Conservation (phyloP, 1,140 invertebrate species). For the Hydropsyche tenuis region DNA sequence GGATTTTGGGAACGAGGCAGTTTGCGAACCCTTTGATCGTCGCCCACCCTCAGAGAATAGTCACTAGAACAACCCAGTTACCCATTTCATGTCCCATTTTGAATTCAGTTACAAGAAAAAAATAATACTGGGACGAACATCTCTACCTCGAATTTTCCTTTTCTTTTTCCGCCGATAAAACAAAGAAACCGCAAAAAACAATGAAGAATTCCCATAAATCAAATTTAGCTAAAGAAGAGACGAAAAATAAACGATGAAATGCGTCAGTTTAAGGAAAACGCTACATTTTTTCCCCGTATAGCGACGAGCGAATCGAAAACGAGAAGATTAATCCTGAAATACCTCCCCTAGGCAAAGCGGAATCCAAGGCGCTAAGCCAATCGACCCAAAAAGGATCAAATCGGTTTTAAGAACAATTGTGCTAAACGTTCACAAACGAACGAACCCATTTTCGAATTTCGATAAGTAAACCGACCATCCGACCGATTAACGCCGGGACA, state of each 20-base stretch:
- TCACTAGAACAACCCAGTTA: not conserved
- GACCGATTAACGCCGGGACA: too few species aligned
- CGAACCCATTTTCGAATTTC: too few species aligned
- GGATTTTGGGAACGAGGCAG: not conserved
- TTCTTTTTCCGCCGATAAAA: not conserved
- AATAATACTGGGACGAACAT: not conserved
- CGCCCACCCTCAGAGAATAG: not conserved
- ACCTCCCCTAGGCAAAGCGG: not conserved
- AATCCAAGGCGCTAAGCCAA: not conserved
- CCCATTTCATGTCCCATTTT: slow-evolving; percentile 17
- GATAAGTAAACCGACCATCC: too few species aligned
- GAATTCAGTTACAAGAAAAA: slow-evolving; percentile 6
- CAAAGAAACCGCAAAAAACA: slow-evolving; percentile 2
- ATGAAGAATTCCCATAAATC: not conserved
- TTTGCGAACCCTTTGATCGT: slow-evolving; percentile 3
- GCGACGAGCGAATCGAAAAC: not conserved
- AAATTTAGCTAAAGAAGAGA: not conserved
- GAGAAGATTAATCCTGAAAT: not conserved
- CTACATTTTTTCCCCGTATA: not conserved
- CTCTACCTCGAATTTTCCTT: slow-evolving; percentile 11
- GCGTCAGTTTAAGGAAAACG: not conserved
- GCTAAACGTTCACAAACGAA: not conserved
- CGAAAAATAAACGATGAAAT: not conserved
- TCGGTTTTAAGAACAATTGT: slow-evolving; percentile 9
- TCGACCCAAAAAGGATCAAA: slow-evolving; percentile 6